Conservation (phyloP, 2,113 vertebrate species). For the Murina feae region DNA sequence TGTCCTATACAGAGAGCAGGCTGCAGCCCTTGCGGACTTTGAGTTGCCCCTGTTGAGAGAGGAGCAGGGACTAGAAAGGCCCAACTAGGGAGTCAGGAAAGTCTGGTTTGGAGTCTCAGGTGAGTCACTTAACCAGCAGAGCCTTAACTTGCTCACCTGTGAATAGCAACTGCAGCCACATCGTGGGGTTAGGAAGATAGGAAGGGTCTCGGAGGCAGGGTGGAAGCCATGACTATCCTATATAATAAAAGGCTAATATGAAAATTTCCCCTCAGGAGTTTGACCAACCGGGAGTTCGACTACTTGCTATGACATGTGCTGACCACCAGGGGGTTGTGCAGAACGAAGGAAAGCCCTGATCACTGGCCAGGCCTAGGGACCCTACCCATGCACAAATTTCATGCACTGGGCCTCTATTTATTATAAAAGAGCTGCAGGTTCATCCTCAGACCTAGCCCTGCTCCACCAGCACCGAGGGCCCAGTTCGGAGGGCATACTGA, state of each 20-base stretch:
- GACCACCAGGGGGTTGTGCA: too few species aligned
- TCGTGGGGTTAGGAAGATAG: fast-evolving
- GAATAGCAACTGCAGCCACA: neutral
- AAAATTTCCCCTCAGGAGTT: too few species aligned
- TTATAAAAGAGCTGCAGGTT: neutral
- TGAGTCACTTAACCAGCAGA: fast-evolving
- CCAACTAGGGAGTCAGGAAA: neutral
- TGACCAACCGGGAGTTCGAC: too few species aligned
- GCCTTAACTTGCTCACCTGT: neutral
- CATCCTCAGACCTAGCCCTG: neutral
- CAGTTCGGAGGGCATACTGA: fast-evolving
- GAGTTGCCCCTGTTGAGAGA: neutral
- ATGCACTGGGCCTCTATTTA: too few species aligned
- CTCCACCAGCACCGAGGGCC: neutral
- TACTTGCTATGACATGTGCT: too few species aligned
- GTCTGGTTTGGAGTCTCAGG: neutral
- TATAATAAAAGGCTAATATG: too few species aligned
- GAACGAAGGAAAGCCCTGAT: too few species aligned
- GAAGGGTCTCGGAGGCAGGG: neutral
- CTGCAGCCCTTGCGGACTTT: fast-evolving
- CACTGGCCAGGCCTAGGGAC: too few species aligned
- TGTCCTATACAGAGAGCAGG: neutral
- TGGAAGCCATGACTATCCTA: neutral
- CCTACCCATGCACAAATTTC: too few species aligned
- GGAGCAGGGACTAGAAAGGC: neutral